These are phyloP conservation scores for Agrotis segetum DNA, from an alignment of 2,888 invertebrate species.

Conservation along the genomic window DNA sequence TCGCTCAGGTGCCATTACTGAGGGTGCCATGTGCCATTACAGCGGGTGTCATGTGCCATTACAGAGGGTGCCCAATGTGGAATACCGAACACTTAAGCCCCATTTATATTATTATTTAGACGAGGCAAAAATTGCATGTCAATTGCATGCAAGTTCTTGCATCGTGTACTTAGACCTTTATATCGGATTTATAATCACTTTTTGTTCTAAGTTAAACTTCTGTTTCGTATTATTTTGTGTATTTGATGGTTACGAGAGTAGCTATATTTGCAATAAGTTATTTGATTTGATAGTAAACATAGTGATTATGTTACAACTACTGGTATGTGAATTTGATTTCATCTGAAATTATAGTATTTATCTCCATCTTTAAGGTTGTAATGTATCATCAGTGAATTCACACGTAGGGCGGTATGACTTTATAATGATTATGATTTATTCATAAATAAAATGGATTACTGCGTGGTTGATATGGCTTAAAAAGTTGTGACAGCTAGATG, in stretches of 20 bases:
- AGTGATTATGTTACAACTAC: conserved; percentile 46
- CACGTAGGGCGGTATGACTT: background rate
- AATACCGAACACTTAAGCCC: background rate
- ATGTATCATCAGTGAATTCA: conserved; percentile 21
- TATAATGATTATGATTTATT: conserved; percentile 12
- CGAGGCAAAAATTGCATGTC: no score
- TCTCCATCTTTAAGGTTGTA: conserved; percentile 4
- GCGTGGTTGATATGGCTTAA: no score
- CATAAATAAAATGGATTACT: conserved; percentile 1
- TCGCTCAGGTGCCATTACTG: no score
- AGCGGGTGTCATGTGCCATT: no score
- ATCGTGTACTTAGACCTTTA: no score
- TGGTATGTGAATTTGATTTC: conserved; percentile 22
- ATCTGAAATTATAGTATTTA: conserved; percentile 27
- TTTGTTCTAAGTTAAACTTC: conserved; percentile 14
- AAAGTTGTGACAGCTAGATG: no score
- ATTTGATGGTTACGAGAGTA: background rate
- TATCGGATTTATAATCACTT: no score
- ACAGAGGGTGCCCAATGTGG: no score
- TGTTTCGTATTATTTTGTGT: background rate
- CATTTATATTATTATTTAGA: no score
- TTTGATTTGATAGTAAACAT: conserved; percentile 39
- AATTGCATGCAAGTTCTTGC: no score
- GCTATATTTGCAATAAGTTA: conserved; percentile 30
- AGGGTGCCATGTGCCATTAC: no score